A percentile compares a stretch with the other conserved stretches of the same genome.
Evolutionary conservation across 2,797 vertebrate genomes (phyloP).

Genomic region (Peromyscus nudipes): DNA sequence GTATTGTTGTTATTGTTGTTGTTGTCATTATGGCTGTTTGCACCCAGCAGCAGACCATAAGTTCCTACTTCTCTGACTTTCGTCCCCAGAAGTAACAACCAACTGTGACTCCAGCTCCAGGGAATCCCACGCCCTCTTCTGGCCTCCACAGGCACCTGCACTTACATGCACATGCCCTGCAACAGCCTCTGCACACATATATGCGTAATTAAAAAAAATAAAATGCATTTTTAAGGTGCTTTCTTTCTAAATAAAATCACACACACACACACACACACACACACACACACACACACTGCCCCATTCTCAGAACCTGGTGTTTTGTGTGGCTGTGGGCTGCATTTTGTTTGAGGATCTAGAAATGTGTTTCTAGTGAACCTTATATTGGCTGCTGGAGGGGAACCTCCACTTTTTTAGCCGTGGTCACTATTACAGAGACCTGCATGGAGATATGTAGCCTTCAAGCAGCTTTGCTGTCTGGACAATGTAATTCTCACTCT

Average conservation of each 20-base stretch:
- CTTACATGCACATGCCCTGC: not conserved
- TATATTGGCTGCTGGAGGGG: not conserved
- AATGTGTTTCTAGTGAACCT: not conserved
- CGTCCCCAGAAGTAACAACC: not conserved
- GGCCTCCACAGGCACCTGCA: no score
- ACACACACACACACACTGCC: no score
- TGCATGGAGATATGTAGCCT: no score
- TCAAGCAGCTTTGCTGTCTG: not conserved
- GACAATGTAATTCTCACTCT: not conserved
- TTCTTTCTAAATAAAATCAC: no score
- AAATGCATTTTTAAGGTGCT: not conserved
- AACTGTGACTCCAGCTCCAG: not conserved
- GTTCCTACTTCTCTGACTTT: not conserved
- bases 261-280: no score
- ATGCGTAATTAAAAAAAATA: not conserved
- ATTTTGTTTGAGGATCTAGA: not conserved
- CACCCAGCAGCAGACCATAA: not conserved
- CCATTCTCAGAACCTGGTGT: not conserved
- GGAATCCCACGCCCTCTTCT: not conserved
- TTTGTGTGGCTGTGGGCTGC: not conserved
- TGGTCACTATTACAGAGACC: not conserved
- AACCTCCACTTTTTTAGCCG: no score
- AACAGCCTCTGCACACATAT: not conserved
- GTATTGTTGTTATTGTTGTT: not conserved
- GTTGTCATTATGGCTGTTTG: no score